Percentiles rank a stretch among this genome's conserved stretches.
Evolutionary conservation across 2,113 vertebrate species (phyloP).

Genomic region (Sciurus niger): DNA sequence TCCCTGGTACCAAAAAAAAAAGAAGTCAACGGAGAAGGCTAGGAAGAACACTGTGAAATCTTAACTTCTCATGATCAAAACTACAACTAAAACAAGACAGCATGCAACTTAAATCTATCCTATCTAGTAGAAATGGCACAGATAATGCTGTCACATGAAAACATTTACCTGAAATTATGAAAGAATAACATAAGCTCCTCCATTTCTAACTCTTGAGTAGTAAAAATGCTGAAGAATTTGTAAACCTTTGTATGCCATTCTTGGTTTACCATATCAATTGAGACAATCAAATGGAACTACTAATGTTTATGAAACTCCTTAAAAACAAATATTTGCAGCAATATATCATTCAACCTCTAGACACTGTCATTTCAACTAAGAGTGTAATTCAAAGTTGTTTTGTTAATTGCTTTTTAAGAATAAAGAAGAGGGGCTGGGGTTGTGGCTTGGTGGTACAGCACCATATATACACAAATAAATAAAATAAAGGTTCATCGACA

Average conservation of each 20-base stretch:
- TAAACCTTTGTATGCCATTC: not conserved
- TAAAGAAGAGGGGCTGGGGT: not conserved
- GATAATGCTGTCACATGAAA: constrained; percentile 44
- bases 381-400: constrained; percentile 52
- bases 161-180: constrained; percentile 50
- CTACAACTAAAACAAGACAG: not conserved
- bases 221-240: constrained; percentile 38
- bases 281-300: constrained; percentile 2
- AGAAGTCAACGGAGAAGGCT: not conserved
- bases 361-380: not conserved
- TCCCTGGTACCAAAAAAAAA: too few relatives aligned
- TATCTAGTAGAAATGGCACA: constrained; percentile 29
- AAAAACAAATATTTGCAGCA: constrained; percentile 51
- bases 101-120: constrained; percentile 44
- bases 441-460: too few relatives aligned
- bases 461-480: too few relatives aligned
- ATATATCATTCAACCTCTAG: not conserved
- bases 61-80: constrained; percentile 15
- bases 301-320: constrained; percentile 29
- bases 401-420: constrained; percentile 62
- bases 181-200: not conserved
- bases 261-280: not conserved
- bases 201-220: constrained; percentile 17
- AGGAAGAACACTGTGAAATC: not conserved
- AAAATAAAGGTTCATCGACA: too few relatives aligned